Conservation (phyloP, 1,140 invertebrate species). For the Drosophila triauraria region DNA sequence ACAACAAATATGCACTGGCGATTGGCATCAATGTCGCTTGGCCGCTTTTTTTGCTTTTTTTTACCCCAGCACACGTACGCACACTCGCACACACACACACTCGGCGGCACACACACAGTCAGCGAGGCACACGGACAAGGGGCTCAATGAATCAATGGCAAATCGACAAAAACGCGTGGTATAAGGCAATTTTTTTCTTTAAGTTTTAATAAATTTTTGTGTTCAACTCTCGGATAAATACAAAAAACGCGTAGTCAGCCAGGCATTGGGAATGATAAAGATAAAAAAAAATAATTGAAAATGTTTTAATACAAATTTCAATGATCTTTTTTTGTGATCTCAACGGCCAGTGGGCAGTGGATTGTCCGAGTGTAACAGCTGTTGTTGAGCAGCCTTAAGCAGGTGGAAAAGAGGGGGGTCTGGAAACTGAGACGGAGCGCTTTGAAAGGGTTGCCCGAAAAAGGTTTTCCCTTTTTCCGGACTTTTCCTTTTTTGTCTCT, state of each 20-base stretch:
- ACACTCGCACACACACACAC: conserved; percentile 30
- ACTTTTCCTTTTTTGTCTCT: conserved; percentile 41
- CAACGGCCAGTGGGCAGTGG: conserved; percentile 42
- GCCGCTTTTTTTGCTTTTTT: conserved; percentile 59
- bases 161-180: conserved; percentile 67
- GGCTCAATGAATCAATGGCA: conserved; percentile 62
- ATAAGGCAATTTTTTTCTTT: conserved; percentile 31
- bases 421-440: conserved; percentile 67
- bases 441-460: conserved; percentile 9
- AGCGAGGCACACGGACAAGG: conserved; percentile 32
- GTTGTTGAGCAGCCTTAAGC: conserved; percentile 31
- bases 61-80: conserved; percentile 26
- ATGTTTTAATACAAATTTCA: conserved; percentile 52
- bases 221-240: conserved; percentile 12
- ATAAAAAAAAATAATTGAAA: conserved; percentile 66
- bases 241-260: conserved; percentile 68
- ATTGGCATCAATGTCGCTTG: conserved; percentile 81
- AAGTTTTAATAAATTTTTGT: conserved; percentile 28
- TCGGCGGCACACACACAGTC: conserved; percentile 8
- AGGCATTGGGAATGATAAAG: conserved; percentile 26
- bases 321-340: conserved; percentile 45
- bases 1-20: conserved; percentile 58
- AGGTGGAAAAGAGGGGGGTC: conserved; percentile 7
- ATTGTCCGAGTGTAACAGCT: conserved; percentile 56
- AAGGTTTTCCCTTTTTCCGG: conserved; percentile 66